Base-by-base conservation (phyloP, 2,888 invertebrate genomes). In the Chymomyza amoena region DNA sequence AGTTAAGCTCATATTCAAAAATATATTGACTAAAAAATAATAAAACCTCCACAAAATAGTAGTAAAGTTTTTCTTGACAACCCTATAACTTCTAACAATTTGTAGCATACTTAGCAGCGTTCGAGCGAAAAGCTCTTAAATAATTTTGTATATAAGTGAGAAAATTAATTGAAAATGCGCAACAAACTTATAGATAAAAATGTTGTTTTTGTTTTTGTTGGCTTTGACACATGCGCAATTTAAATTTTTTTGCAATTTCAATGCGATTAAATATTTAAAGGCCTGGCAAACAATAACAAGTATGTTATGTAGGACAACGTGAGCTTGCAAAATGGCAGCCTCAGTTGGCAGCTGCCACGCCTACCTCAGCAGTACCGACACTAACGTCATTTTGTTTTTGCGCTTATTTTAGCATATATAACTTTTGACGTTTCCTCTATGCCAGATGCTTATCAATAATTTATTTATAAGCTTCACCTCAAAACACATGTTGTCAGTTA, bases 391-490 rank as follows among this genome's bases (percentile, higher is more conserved):
- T 68, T 73, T 75, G 75, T 62, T 73, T 66, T 68, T 32, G 63
- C 76, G 79, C 79, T 83, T 78, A 78, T 81, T 83, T 85, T 73
- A 85, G 85, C 79, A 83, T 75, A 81, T 73, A 81, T 73, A 84
- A 84, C 83, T 83, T 84, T 85, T 83, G 85, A 83, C 83, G 78
- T 75, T 72, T 76, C 78, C 81, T 79, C 79, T 75, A 80, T 81
- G 78, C 75, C 79, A 82, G 87, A 82, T 82, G 83, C 85, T 86
- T 86, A 86, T 86, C 87, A 86, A 86, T 86, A 87, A 87, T 85
- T 86, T 83, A 87, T 87, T 86, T 87, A 87, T 85, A 87, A 85
- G 87, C 85, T 76, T 83, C 83, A 83, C 85, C 85, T 85, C 81
- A 84, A 78, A 84, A 86, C 86, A 84, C 84, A 84, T 84, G 84